Percentiles rank a stretch among this genome's conserved stretches.
Conservation (phyloP, 2,113 vertebrate genomes). For the Pavo muticus region DNA sequence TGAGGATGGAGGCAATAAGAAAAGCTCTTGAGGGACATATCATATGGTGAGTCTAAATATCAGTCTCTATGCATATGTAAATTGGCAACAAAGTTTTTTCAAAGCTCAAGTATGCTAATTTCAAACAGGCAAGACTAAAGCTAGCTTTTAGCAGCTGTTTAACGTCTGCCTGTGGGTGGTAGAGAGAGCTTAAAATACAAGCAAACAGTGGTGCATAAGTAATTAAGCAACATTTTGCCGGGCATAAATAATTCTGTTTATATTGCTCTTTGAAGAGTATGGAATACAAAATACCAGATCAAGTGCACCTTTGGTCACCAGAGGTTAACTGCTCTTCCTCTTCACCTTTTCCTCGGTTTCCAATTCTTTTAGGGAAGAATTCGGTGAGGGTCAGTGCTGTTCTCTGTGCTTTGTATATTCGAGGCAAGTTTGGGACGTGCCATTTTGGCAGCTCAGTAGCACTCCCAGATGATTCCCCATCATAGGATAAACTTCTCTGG, state of each 20-base stretch:
- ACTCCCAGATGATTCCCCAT: not conserved
- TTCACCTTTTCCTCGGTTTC: constrained; percentile 61
- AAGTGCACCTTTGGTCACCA: constrained; percentile 81
- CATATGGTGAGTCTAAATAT: constrained; percentile 95
- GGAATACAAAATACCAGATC: constrained; percentile 83
- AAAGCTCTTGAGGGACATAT: constrained; percentile 94
- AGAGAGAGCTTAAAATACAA: constrained; percentile 90
- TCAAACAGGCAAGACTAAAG: constrained; percentile 94
- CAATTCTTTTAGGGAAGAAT: constrained; percentile 23
- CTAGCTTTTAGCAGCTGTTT: constrained; percentile 98
- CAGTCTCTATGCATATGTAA: constrained; percentile 99
- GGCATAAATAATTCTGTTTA: constrained; percentile 99
- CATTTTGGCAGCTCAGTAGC: not conserved
- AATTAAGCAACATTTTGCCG: constrained; percentile 99
- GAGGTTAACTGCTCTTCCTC: constrained; percentile 84
- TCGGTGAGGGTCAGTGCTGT: not conserved
- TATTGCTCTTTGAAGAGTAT: constrained; percentile 91
- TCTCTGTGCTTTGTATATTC: not conserved
- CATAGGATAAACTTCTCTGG: not conserved
- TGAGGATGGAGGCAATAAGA: constrained; percentile 98
- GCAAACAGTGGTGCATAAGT: constrained; percentile 94
- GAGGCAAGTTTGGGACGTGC: not conserved
- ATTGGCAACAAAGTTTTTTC: constrained; percentile 92
- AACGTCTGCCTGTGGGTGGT: constrained; percentile 98
- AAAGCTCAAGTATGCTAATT: constrained; percentile 99